Evolutionary conservation across 2,888 invertebrate species (phyloP), one percentile per base, ranked within the genome.

Genomic region (Archaeoteleia sp.): DNA sequence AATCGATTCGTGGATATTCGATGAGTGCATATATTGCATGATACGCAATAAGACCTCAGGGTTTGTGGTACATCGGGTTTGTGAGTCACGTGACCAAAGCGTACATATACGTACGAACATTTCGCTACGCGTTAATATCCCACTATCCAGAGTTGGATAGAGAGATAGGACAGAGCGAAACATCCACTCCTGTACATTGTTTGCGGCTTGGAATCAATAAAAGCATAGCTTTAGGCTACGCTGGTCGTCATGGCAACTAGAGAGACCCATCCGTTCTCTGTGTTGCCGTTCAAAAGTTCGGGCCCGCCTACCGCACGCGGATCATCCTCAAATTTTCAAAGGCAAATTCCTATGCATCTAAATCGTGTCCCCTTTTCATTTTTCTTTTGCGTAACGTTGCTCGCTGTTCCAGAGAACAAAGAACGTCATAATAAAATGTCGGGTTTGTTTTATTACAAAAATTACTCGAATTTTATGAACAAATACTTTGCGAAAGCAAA

Each of bases 181-280:
- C 81, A 83, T 83, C 82, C 79, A 83, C 82, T 82, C 82, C 81
- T 81, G 83, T 83, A 84, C 84, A 84, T 83, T 84, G 84, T 84
- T 84, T 83, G 84, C 79, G 83, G 84, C 83, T 84, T 82, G 82
- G 83, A 84, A 84, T 84, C 84, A 84, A 84, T 84, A 84, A 84
- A 83, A 84, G 84, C 84, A 84, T 84, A 84, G 84, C 84, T 84
- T 84, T 84, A 84, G 83, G 84, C 84, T 83, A 83, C 80, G 80
- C 78, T 82, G 77, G 83, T 84, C 74, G 75, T 71, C 81, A 82
- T 83, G 78, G 78, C 80, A 79, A 84, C 84, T 76, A 77, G 77
- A 75, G 77, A 73, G 82, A 82, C 80, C 81, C 78, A 76, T 80
- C 78, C 79, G 77, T 78, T 76, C 74, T 74, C 78, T 65, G 63